Evolutionary conservation across 2,113 vertebrate species (phyloP), one percentile per base, ranked within the genome.

Genomic region (Tetraodon nigroviridis): DNA sequence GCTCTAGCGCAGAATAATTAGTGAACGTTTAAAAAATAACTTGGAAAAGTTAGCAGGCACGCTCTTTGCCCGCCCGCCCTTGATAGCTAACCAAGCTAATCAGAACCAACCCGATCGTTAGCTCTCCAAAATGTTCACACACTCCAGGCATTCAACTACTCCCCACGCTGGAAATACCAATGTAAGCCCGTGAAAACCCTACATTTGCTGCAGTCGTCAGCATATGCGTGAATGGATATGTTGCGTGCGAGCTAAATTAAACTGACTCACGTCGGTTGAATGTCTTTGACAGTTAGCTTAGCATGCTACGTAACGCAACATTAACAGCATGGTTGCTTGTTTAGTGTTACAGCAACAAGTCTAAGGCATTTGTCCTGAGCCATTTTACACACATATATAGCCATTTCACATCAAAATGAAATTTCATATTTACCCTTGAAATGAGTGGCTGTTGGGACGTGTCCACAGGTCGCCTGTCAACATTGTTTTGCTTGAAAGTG

Each of bases 401-500:
- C 22, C 18, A 1, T 20, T 1, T 44, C 4, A 16, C 51, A 55
- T 5, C 7, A 2, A 17, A 46, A 46, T 46, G 42, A 51, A 51
- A 40, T 7, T 5, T 24, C 21, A 62, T 54, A 88, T 66, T 78
- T 87, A 91, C 90, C 89, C 63, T 83, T 80, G 68, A 79, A 51
- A 75, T 51, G 76, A 66, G 65, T 73, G 61, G 49, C 46, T 67
- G 73, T 63, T 76, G 75, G 59, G 71, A 21, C 20, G 79, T 73
- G 81, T 83, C 73, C 84, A 67, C 64, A 74, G 73, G 65, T 88
- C 88, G 68, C 76, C 81, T 83, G 85, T 80, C 89, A 89, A 79
- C 90, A 91, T 91, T 87, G 87, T 89, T 89, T 83, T 87, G 79
- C 75, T 78, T 66, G 57, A 71, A 79, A 76, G 70, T 79, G 78